phyloP scores from a whole-genome alignment of 2,797 vertebrate genomes.

The Lerista edwardsae region DNA sequence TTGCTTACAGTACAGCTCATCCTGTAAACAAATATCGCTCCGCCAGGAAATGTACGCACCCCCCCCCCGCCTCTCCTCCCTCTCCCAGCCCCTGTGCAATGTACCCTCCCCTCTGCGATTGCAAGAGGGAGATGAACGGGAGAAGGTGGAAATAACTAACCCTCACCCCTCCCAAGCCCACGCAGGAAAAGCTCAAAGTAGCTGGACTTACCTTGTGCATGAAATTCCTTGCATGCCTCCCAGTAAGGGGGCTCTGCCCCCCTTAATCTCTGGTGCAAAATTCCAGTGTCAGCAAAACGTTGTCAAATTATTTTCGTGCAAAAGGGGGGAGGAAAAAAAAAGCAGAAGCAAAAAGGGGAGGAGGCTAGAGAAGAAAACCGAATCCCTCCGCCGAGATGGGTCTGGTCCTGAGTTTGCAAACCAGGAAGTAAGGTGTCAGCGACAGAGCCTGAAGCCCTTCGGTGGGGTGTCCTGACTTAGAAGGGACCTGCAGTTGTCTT shows the following conservation, averaged over 20 bases:
- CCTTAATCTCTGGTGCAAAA: constrained; percentile 66
- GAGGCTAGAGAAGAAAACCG: constrained; percentile 64
- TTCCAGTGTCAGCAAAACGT: constrained; percentile 77
- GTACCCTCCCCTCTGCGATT: constrained; percentile 50
- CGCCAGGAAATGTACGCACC: constrained; percentile 77
- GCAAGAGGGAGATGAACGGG: constrained; percentile 54
- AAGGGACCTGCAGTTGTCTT: background rate
- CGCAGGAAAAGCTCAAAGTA: constrained; percentile 62
- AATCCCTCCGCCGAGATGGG: constrained; percentile 78
- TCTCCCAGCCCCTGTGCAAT: background rate
- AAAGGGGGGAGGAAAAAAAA: constrained; percentile 50
- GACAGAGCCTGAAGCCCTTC: constrained; percentile 42
- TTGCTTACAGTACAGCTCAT: constrained; percentile 72
- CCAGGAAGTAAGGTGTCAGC: constrained; percentile 79
- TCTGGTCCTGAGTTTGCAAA: constrained; percentile 72
- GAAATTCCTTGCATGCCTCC: constrained; percentile 58
- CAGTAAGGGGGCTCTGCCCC: constrained; percentile 58
- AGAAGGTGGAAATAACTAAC: constrained; percentile 46
- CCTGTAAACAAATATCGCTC: constrained; percentile 81
- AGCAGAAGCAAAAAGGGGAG: constrained; percentile 61
- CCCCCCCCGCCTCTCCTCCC: constrained; percentile 30
- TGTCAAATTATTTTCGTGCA: constrained; percentile 79
- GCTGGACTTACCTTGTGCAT: constrained; percentile 76
- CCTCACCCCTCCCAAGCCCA: constrained; percentile 63
- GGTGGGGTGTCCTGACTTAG: constrained; percentile 20